phyloP scores from a whole-genome alignment of 2,797 vertebrate species.

The Natrix natrix region DNA sequence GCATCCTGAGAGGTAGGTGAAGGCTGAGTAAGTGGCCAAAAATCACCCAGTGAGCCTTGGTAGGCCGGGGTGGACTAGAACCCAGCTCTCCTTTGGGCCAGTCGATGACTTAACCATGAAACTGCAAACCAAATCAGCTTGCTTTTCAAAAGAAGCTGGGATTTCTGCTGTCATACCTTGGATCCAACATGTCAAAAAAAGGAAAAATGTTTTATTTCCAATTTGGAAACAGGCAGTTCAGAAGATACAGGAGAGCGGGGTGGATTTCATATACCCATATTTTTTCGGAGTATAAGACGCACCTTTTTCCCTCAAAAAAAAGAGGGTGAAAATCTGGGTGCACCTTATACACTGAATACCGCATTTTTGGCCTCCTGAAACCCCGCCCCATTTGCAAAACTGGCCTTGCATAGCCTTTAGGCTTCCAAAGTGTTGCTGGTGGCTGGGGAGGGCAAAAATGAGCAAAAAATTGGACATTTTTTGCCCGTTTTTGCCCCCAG shows the following conservation, averaged over 20 bases:
- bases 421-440: too few species aligned
- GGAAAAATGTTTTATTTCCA: not conserved
- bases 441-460: too few species aligned
- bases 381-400: too few species aligned
- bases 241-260: not conserved
- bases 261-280: not conserved
- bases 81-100: not conserved
- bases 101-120: not conserved
- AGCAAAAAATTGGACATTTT: too few species aligned
- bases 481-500: too few species aligned
- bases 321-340: too few species aligned
- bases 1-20: not conserved
- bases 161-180: not conserved
- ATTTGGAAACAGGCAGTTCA: not conserved
- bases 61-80: not conserved
- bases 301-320: too few species aligned
- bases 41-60: not conserved
- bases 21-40: not conserved
- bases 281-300: too few species aligned
- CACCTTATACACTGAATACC: too few species aligned
- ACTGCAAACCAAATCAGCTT: not conserved
- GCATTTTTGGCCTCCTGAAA: too few species aligned
- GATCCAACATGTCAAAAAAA: not conserved
- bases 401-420: too few species aligned
- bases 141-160: not conserved